Evolutionary conservation across 2,888 invertebrate genomes (phyloP).

Genomic region (Tenodera sinensis): DNA sequence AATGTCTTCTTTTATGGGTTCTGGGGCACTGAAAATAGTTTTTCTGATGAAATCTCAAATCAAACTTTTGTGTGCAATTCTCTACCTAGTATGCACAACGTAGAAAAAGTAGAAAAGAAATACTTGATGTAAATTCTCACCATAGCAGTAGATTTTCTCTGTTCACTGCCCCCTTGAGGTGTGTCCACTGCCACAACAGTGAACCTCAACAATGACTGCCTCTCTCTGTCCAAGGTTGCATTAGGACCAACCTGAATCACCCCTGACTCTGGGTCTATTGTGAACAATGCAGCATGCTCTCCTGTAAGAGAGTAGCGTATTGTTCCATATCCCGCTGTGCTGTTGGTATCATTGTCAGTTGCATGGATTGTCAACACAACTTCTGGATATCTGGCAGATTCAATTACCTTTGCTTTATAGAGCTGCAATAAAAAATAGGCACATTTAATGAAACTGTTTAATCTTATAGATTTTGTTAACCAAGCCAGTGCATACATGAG

Average conservation of each 20-base stretch:
- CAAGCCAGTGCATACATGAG: too few relatives aligned
- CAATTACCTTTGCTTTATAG: conserved; percentile 67
- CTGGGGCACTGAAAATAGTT: too few relatives aligned
- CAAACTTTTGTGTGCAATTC: too few relatives aligned
- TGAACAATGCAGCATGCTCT: conserved; percentile 69
- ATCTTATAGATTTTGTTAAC: too few relatives aligned
- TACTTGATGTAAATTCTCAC: conserved; percentile 34
- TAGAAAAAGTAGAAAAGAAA: too few relatives aligned
- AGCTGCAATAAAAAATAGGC: conserved; percentile 44
- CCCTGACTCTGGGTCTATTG: conserved; percentile 66
- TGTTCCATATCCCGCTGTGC: conserved; percentile 62
- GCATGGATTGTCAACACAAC: conserved; percentile 66
- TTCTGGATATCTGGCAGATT: conserved; percentile 65
- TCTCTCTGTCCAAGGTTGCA: conserved; percentile 68
- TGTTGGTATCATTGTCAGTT: conserved; percentile 63
- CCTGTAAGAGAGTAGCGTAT: conserved; percentile 69
- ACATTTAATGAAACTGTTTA: neutral
- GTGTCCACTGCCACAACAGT: conserved; percentile 73
- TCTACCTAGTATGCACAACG: too few relatives aligned
- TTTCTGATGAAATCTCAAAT: too few relatives aligned
- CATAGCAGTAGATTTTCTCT: conserved; percentile 60
- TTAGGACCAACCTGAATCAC: conserved; percentile 63
- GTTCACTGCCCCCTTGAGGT: conserved; percentile 64
- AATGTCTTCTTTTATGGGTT: too few relatives aligned
- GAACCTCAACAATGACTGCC: conserved; percentile 63